These are phyloP conservation scores for Trichonephila clavata DNA, from an alignment of 1,140 invertebrate species.

Conservation along the genomic window DNA sequence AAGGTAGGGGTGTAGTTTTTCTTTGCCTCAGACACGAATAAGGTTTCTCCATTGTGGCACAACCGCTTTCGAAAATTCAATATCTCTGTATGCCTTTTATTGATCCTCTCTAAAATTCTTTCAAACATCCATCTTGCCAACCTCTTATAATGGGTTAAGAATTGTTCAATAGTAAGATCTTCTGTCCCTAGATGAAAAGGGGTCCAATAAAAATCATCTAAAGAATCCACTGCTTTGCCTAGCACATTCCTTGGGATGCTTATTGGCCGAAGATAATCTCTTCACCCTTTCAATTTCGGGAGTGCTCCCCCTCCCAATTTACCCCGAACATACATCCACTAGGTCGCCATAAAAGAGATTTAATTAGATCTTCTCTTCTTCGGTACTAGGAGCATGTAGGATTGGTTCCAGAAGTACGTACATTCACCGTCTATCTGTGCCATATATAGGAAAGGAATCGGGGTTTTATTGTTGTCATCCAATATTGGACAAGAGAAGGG, in stretches of 20 bases:
- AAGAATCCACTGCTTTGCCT: not conserved
- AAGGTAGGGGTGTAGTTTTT: not conserved
- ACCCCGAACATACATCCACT: not conserved
- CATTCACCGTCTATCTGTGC: not conserved
- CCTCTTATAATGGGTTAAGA: not conserved
- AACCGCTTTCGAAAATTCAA: not conserved
- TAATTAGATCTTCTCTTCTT: not conserved
- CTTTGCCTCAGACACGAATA: not conserved
- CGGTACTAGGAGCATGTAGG: not conserved
- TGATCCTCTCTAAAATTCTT: not conserved
- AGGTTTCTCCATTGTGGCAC: not conserved
- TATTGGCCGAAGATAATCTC: constrained; percentile 46
- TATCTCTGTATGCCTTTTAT: not conserved
- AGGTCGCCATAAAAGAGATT: not conserved
- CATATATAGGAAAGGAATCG: no score
- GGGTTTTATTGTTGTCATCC: not conserved
- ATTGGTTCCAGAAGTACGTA: not conserved
- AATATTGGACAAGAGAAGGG: not conserved
- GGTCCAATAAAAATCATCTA: not conserved
- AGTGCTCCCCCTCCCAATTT: not conserved
- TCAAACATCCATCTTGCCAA: not conserved
- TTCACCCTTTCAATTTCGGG: constrained; percentile 3
- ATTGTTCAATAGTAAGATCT: not conserved
- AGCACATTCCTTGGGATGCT: not conserved
- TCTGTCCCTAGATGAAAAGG: not conserved